Base-by-base conservation (phyloP, 2,797 vertebrate species). In the Xerus rutilus region DNA sequence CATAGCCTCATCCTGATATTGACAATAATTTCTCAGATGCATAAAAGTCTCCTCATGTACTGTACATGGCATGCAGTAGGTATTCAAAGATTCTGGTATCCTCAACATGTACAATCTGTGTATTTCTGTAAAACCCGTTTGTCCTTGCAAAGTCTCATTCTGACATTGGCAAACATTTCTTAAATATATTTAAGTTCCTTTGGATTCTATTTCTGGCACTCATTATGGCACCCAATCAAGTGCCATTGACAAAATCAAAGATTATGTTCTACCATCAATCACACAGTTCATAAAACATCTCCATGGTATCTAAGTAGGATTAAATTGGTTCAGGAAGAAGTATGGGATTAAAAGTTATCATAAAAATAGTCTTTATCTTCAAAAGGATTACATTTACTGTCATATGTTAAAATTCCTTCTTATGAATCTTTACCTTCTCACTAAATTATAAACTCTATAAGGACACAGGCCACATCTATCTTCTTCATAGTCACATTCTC, bases 241-340 rank as follows among this genome's bases (percentile, higher is more conserved):
- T 52, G 45, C 18, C 91, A 95, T n/a, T 86, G 86, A 94, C 54
- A 93, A 96, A 96, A 94, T 96, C 84, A 93, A 92, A 86, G 67
- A 91, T 65, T 95, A 76, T 76, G 32, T 67, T 85, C 87, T 94
- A 7, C 77, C n/a, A 70, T 97, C 88, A 90, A 89, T 93, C 89
- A 95, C 90, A 87, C 47, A 76, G 64, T 90, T 93, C 64, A 92
- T 88, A 65, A 94, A 88, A 78, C 35, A 92, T 88, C 59, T 92
- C 30, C 17, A 64, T 81, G 35, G 1, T 39, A n/a, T 76, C 90
- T 86, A 11, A 62, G 9, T n/a, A 39, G 52, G 49, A 74, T 94
- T 91, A 65, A 89, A 59, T 92, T 81, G 79, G 8, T 74, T 82
- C 28, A 43, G 20, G 72, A 89, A 82, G 76, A 91, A 87, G 28